Conservation (phyloP, 1,140 invertebrate genomes). For the Drosophila saltans region DNA sequence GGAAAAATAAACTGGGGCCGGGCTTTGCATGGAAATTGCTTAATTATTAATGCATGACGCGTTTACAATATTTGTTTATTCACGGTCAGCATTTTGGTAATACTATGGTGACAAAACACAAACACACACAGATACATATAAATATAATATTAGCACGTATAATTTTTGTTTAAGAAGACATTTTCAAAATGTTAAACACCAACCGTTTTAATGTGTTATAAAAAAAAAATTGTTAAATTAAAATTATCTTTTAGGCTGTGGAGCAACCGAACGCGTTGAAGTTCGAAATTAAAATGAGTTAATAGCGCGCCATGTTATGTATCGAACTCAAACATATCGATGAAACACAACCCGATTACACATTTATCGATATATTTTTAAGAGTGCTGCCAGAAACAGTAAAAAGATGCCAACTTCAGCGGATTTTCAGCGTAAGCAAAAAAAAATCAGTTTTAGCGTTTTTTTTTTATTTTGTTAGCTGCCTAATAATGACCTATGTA, state of each 20-base stretch:
- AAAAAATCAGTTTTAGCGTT: slow-evolving; percentile 8
- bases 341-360: no score
- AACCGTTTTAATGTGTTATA: slow-evolving; percentile 1
- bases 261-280: slow-evolving; percentile 21
- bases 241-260: neutral
- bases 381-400: neutral
- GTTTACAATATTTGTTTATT: slow-evolving; percentile 37
- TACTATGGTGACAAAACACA: slow-evolving; percentile 1
- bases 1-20: slow-evolving; percentile 36
- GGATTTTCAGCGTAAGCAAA: slow-evolving; percentile 4
- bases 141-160: neutral
- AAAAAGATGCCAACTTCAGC: slow-evolving; percentile 16
- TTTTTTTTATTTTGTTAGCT: no score
- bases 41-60: slow-evolving; percentile 65
- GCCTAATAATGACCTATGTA: no score
- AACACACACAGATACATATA: neutral
- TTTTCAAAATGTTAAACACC: neutral
- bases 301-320: neutral
- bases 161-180: neutral
- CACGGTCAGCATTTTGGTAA: slow-evolving; percentile 14
- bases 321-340: slow-evolving; percentile 17
- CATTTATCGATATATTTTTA: neutral
- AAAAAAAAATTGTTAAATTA: neutral
- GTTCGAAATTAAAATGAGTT: slow-evolving; percentile 38
- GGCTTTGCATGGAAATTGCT: slow-evolving; percentile 64